Base-by-base conservation (phyloP, 2,113 vertebrate genomes). In the Poeciliopsis retropinna region DNA sequence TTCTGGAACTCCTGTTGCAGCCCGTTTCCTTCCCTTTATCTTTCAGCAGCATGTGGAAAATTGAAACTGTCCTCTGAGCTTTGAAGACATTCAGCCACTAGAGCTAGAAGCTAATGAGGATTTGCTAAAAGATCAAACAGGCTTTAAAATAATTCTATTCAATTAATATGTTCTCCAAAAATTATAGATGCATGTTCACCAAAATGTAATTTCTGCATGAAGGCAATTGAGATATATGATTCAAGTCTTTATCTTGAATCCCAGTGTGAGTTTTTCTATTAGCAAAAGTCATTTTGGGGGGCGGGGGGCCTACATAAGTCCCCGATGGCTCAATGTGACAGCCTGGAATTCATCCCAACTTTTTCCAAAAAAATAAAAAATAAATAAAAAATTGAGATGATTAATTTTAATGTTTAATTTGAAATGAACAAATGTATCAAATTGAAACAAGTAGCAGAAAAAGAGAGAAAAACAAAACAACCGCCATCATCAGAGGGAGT, bases 161-260 rank as follows among this genome's bases (percentile, higher is more conserved):
- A 86, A 89, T 88, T 75, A 85, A 78, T 44, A 34, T 29, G 70
- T 72, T 80, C 37, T 70, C 32, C 0, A 9, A 67, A 81, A 83
- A 79, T 78, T 70, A 74, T 39, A 72, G 77, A 73, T 79, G 68
- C 76, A 71, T 66, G 51, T 25, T 70, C 65, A 39, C 65, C 61
- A 68, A 73, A 79, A 73, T 65, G 32, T 54, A 60, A 64, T 41
- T 66, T 44, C 0, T 81, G 62, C 47, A 44, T 54, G 4, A 69
- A 4, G 61, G 64, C 79, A 64, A 88, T 73, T 80, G 54, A 82
- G 70, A 84, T 84, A 73, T 44, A 25, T 70, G 72, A 73, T 79
- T 88, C 28, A 29, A 67, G 85, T 77, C 84, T 87, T 88, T 85
- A 82, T 89, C 83, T 87, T 82, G 60, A 82, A 73, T 85, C 67